A percentile compares a stretch with the other conserved stretches of the same genome.
Conservation (phyloP, 2,797 vertebrate species). For the Myotis findleyi region DNA sequence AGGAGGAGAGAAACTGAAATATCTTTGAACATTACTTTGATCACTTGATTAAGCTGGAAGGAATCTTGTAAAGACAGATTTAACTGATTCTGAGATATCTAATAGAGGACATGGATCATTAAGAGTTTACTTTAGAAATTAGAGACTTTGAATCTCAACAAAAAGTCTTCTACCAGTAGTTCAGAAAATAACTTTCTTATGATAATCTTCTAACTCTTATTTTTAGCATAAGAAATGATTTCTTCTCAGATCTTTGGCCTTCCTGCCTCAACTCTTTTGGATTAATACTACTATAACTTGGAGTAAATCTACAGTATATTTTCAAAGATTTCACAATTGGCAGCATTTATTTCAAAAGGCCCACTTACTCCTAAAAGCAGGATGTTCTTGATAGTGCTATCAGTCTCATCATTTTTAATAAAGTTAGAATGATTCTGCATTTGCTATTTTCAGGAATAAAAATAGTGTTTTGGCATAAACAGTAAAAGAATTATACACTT, state of each 20-base stretch:
- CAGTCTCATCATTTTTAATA: background rate
- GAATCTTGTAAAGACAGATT: background rate
- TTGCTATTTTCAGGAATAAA: background rate
- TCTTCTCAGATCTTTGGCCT: background rate
- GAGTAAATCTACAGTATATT: background rate
- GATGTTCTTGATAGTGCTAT: background rate
- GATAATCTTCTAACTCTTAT: background rate
- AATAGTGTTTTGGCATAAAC: background rate
- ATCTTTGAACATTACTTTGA: background rate
- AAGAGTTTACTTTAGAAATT: background rate
- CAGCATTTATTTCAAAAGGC: background rate
- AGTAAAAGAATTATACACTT: background rate
- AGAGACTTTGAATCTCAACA: background rate
- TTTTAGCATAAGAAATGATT: conserved; percentile 18
- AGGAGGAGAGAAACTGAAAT: background rate
- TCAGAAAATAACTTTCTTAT: background rate
- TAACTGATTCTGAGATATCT: background rate
- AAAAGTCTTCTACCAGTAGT: background rate
- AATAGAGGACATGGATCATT: background rate
- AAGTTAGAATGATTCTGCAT: background rate
- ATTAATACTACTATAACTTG: background rate
- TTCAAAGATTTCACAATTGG: background rate
- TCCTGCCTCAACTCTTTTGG: background rate
- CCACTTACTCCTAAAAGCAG: background rate
- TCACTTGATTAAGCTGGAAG: background rate